These are phyloP conservation scores for Cynopterus brachyotis DNA, from an alignment of 2,113 vertebrate species.

Conservation along the genomic window DNA sequence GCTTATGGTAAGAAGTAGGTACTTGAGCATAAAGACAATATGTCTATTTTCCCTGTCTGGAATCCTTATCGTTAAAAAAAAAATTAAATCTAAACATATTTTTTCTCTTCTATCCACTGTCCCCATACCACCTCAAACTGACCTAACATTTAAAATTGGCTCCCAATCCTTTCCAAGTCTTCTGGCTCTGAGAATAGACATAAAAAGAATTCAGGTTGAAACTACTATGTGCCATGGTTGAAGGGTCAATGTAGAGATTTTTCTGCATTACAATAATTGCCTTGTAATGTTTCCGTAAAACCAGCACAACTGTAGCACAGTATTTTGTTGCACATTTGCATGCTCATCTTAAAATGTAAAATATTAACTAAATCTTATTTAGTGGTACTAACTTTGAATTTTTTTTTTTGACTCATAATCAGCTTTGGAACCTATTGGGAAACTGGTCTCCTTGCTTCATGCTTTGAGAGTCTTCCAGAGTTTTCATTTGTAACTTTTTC, in stretches of 20 bases:
- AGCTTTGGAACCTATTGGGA: background rate
- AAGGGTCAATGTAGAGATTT: slow-evolving; percentile 55
- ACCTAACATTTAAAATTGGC: background rate
- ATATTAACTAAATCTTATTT: background rate
- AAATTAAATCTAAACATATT: background rate
- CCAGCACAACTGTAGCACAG: background rate
- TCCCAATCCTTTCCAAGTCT: background rate
- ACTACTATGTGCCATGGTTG: background rate
- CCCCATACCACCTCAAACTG: background rate
- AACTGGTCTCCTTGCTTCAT: background rate
- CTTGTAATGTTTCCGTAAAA: slow-evolving; percentile 61
- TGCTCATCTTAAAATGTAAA: background rate
- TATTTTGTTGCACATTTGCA: background rate
- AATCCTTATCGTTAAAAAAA: background rate
- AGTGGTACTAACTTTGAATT: background rate
- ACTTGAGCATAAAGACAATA: background rate
- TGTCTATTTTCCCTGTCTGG: background rate
- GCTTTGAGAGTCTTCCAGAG: background rate
- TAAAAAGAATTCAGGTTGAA: slow-evolving; percentile 55
- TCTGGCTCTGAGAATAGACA: slow-evolving; percentile 52
- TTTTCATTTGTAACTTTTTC: background rate
- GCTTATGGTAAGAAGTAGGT: background rate
- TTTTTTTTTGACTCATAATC: background rate
- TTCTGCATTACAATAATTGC: slow-evolving; percentile 39
- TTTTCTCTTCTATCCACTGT: background rate